These are phyloP conservation scores for Temnothorax curvispinosus DNA, from an alignment of 1,140 invertebrate species.

Conservation along the genomic window DNA sequence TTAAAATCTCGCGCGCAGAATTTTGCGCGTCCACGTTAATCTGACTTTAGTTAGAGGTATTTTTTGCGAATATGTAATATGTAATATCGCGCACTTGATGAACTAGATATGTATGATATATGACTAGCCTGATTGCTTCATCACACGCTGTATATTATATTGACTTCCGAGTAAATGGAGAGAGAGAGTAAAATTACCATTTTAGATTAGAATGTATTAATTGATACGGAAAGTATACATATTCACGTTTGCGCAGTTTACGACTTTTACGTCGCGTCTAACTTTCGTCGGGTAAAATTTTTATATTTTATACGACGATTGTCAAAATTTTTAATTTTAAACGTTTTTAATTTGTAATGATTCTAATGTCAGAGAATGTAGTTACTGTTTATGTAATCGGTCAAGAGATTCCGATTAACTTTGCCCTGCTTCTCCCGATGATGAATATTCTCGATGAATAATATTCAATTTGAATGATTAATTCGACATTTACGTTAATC, in stretches of 20 bases:
- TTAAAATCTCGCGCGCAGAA: conserved; percentile 31
- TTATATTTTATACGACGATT: no score
- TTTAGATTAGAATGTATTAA: conserved; percentile 42
- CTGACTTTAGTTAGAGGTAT: conserved; percentile 43
- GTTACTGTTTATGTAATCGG: conserved; percentile 14
- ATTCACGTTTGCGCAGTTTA: neutral
- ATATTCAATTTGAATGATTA: conserved; percentile 61
- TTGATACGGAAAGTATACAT: neutral
- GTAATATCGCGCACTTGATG: conserved; percentile 15
- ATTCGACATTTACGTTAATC: conserved; percentile 62
- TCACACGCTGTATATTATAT: neutral
- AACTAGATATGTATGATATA: conserved; percentile 22
- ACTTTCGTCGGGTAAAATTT: neutral
- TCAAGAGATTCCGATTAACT: conserved; percentile 46
- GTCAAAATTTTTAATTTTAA: neutral
- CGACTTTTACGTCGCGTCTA: neutral
- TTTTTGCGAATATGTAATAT: conserved; percentile 39
- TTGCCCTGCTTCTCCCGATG: neutral
- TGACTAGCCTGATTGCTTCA: conserved; percentile 1
- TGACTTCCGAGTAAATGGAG: neutral
- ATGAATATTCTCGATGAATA: conserved; percentile 6
- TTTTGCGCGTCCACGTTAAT: conserved; percentile 11
- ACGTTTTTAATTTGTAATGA: neutral
- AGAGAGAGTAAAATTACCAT: conserved; percentile 23
- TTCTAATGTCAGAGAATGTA: no score